phyloP scores from a whole-genome alignment of 2,113 vertebrate species.

The Dromiciops gliroides region DNA sequence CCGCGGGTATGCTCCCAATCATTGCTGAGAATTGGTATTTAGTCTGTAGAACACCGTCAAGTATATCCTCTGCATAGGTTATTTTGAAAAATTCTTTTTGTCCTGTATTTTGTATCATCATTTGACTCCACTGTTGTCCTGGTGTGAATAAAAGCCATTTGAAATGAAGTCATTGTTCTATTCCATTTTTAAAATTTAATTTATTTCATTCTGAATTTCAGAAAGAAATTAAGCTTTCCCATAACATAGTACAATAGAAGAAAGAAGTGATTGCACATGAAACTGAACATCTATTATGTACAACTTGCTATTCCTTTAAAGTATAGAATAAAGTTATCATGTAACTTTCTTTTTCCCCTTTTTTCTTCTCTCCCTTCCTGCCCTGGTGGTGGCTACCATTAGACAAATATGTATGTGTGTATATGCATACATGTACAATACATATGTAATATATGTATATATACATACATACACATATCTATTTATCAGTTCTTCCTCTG shows the following conservation, averaged over 20 bases:
- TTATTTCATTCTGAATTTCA: background rate
- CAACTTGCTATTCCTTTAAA: too few relatives aligned
- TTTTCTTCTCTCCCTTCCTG: background rate
- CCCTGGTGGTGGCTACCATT: background rate
- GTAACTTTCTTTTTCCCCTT: too few relatives aligned
- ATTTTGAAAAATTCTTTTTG: conserved; percentile 76
- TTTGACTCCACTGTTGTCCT: conserved; percentile 84
- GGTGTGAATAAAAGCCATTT: conserved; percentile 86
- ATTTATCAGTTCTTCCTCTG: too few relatives aligned
- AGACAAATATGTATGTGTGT: background rate
- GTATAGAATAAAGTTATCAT: too few relatives aligned
- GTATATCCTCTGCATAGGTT: conserved; percentile 75
- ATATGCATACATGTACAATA: too few relatives aligned
- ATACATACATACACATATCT: too few relatives aligned
- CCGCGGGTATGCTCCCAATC: conserved; percentile 71
- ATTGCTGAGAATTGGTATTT: conserved; percentile 75
- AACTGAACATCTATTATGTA: too few relatives aligned
- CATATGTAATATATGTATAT: too few relatives aligned
- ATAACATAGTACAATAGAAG: too few relatives aligned
- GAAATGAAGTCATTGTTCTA: conserved; percentile 78
- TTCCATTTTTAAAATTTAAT: background rate
- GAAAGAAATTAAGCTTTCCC: too few relatives aligned
- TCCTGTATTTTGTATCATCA: conserved; percentile 86
- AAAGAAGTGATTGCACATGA: too few relatives aligned
- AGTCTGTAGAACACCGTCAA: conserved; percentile 73